Evolutionary conservation across 2,888 invertebrate species (phyloP), one percentile per base, ranked within the genome.

Genomic region (Gortyna flavago): DNA sequence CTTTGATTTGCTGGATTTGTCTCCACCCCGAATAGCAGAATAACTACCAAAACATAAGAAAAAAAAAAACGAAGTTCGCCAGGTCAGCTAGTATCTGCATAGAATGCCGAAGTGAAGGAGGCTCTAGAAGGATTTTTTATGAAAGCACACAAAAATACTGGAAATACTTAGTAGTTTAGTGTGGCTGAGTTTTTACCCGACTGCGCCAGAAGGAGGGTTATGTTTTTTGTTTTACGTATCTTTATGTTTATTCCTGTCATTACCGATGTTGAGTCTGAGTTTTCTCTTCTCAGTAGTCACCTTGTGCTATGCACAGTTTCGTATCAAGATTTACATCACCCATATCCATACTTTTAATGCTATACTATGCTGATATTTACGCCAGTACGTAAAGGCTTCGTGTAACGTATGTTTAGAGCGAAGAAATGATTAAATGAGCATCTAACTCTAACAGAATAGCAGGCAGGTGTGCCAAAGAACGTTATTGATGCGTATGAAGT

Each of bases 391-490:
- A 68, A 70, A 57, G 16, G 35, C 25, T 72, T 29, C 41, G n/a
- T 29, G 6, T 65, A 71, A 51, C 35, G 11, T 41, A 51, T 51
- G 68, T 51, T 59, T 69, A 59, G 61, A n/a, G n/a, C 7, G 41
- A 70, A 72, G 57, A 66, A 59, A 85, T 75, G 67, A 54, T 64
- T 71, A 57, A 77, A 82, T 72, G 41, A 57, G 59, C 44, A 41
- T 75, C 77, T 75, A 85, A 82, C 29, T 77, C 54, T 48, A 54
- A 48, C 5, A 64, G 65, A 67, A 73, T 16, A 32, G 44, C 11
- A 38, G 57, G 85, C 85, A 84, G 84, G 83, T 84, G 84, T 41
- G 0, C 48, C 51, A 62, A 68, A 73, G 41, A 71, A 73, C 54
- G 54, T 77, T 75, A 77, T 72, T 75, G 78, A 83, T 83, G 82